Conservation (phyloP, 2,113 vertebrate genomes). For the Epinephelus cyanopodus region DNA sequence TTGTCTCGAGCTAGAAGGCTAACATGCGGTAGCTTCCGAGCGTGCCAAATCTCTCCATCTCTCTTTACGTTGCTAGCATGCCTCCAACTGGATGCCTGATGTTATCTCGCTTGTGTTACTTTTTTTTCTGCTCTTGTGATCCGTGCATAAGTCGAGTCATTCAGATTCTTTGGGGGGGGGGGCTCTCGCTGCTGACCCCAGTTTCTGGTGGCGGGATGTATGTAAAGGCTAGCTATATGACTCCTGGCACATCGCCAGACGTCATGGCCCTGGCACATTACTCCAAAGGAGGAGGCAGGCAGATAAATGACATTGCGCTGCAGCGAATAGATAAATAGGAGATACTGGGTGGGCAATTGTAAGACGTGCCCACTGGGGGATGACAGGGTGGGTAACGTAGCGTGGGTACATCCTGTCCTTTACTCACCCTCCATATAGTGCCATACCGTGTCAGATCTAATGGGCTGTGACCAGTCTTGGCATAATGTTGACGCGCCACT, state of each 20-base stretch:
- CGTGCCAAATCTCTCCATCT: neutral
- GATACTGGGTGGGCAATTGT: neutral
- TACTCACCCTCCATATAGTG: neutral
- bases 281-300: constrained; percentile 3
- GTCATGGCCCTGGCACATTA: constrained; percentile 22
- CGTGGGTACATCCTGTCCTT: constrained; percentile 54
- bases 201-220: constrained; percentile 47
- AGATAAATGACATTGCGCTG: constrained; percentile 30
- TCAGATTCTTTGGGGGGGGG: neutral
- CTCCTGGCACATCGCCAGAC: constrained; percentile 46
- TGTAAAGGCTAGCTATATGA: neutral
- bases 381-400: constrained; percentile 5
- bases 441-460: neutral
- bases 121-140: neutral
- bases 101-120: neutral
- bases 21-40: constrained; percentile 28
- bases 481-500: neutral
- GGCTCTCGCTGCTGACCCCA: constrained; percentile 58
- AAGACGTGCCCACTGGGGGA: neutral
- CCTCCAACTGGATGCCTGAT: too few relatives aligned
- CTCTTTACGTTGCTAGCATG: neutral
- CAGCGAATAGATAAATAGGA: constrained; percentile 17
- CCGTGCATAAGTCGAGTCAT: neutral
- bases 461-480: neutral
- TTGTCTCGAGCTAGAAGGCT: constrained; percentile 27